Evolutionary conservation across 2,113 vertebrate species (phyloP).

Genomic region (Axis porcinus): DNA sequence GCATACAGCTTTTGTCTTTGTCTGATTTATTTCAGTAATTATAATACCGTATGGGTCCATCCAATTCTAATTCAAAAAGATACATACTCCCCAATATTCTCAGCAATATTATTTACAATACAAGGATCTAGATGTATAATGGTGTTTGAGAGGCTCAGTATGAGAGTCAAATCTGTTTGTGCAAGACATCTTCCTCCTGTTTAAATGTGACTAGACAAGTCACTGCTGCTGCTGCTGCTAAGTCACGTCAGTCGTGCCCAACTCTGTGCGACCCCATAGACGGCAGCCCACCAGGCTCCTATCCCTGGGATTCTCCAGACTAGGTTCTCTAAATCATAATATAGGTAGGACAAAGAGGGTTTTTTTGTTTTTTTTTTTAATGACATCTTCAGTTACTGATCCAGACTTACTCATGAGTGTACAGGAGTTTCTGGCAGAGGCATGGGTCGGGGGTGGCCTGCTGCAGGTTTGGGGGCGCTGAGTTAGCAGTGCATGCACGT

Average conservation of each 20-base stretch:
- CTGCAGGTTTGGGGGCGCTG: background rate
- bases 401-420: background rate
- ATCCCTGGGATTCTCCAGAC: no score
- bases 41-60: background rate
- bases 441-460: background rate
- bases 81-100: background rate
- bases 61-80: background rate
- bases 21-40: background rate
- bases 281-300: no score
- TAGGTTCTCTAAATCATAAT: background rate
- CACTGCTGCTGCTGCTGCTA: no score
- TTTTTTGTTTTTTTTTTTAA: background rate
- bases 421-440: background rate
- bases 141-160: background rate
- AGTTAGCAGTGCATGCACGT: background rate
- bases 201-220: background rate
- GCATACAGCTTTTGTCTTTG: background rate
- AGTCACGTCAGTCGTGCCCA: no score
- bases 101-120: background rate
- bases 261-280: no score
- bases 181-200: background rate
- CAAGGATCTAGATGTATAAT: background rate
- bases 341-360: background rate
- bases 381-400: background rate
- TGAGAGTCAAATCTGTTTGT: background rate